phyloP scores from a whole-genome alignment of 2,888 invertebrate genomes.

The Pachliopta kotzebuea region DNA sequence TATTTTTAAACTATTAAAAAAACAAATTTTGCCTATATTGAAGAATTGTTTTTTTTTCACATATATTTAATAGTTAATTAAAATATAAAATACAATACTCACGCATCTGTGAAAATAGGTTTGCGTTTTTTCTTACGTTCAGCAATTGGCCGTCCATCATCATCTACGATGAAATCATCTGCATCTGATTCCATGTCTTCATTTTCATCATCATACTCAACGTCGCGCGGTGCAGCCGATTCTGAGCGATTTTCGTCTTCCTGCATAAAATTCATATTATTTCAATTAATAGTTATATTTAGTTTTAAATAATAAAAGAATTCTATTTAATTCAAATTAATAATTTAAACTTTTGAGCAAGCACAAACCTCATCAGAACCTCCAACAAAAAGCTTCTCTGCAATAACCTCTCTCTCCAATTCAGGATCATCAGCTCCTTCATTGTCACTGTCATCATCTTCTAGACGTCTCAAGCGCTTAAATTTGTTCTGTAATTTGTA shows the following conservation, averaged over 20 bases:
- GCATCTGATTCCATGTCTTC: slow-evolving; percentile 92
- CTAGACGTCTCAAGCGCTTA: slow-evolving; percentile 89
- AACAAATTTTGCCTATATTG: background rate
- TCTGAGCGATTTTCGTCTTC: slow-evolving; percentile 90
- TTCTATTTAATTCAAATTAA: background rate
- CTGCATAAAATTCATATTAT: slow-evolving; percentile 55
- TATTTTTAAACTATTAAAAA: background rate
- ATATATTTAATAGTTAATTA: slow-evolving; percentile 2
- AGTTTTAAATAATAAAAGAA: too few species aligned
- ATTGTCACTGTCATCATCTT: slow-evolving; percentile 95
- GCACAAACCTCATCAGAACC: slow-evolving; percentile 85
- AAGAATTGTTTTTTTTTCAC: background rate
- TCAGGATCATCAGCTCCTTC: slow-evolving; percentile 90
- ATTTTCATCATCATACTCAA: slow-evolving; percentile 87
- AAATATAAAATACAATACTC: slow-evolving; percentile 62
- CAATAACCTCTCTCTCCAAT: slow-evolving; percentile 92
- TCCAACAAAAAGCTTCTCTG: slow-evolving; percentile 91
- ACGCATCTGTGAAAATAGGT: slow-evolving; percentile 93
- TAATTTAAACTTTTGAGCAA: background rate
- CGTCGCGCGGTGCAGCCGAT: slow-evolving; percentile 82
- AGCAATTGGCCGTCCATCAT: slow-evolving; percentile 93
- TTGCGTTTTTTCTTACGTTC: slow-evolving; percentile 89
- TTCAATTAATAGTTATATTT: too few species aligned
- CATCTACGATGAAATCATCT: slow-evolving; percentile 98
- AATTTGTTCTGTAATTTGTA: slow-evolving; percentile 86